Conservation (phyloP, 2,113 vertebrate genomes). For the Osmerus mordax region DNA sequence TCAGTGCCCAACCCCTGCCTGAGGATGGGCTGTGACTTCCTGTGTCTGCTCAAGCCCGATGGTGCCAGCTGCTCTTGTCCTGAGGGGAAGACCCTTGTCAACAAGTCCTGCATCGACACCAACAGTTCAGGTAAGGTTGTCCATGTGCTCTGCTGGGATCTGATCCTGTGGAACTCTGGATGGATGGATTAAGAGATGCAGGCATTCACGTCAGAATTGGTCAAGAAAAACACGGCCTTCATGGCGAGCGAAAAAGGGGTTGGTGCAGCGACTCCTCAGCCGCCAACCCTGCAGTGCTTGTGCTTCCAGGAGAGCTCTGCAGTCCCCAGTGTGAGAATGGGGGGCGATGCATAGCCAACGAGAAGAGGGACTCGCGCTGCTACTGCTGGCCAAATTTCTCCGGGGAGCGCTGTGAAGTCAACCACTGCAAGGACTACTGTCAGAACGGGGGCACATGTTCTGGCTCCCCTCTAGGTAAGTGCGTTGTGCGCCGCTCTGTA, state of each 20-base stretch:
- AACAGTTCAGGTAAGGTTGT: slow-evolving; percentile 70
- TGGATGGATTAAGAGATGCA: too few species aligned
- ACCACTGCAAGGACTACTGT: slow-evolving; percentile 82
- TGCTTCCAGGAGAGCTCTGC: slow-evolving; percentile 74
- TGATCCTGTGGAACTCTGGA: not conserved
- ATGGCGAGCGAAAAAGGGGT: not conserved
- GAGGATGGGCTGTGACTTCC: slow-evolving; percentile 78
- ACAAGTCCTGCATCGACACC: slow-evolving; percentile 79
- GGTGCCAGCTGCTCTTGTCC: slow-evolving; percentile 82
- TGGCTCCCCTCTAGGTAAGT: slow-evolving; percentile 77
- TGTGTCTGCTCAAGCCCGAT: slow-evolving; percentile 81
- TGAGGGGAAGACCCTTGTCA: slow-evolving; percentile 80
- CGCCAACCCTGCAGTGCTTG: not conserved
- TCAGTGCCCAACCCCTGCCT: slow-evolving; percentile 82
- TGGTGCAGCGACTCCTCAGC: not conserved
- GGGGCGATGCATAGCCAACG: slow-evolving; percentile 80
- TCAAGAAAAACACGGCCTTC: too few species aligned
- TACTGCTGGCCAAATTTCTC: slow-evolving; percentile 86
- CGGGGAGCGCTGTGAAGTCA: slow-evolving; percentile 80
- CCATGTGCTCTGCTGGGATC: slow-evolving; percentile 1
- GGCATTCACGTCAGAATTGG: too few species aligned
- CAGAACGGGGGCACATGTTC: slow-evolving; percentile 82
- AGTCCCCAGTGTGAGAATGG: slow-evolving; percentile 81
- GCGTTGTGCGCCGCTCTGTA: not conserved
- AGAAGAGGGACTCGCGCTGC: slow-evolving; percentile 80